Base-by-base conservation (phyloP, 1,140 invertebrate genomes). In the Cherax destructor region DNA sequence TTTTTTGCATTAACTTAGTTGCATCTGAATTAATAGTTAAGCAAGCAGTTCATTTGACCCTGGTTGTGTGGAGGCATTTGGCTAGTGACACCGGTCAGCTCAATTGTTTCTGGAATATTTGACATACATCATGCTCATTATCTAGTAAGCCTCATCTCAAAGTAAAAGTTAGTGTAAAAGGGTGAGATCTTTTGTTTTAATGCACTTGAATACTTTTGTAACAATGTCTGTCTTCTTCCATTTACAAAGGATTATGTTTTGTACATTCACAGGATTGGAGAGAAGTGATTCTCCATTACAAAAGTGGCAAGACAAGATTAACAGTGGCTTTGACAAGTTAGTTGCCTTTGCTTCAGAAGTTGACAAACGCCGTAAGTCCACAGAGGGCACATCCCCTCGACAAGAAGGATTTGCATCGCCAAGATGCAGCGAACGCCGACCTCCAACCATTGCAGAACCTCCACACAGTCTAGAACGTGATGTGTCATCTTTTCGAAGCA, bases 301-400 rank as follows among this genome's bases (percentile, higher is more conserved):
- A 79, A 94, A 97, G 94, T 98, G 97, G 97, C 97, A 98, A 94
- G 97, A 97, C 93, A 96, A 97, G 92, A 98, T 98, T 93, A 97
- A 96, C 94, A 97, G 97, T 93, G 97, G 97, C 59, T 98, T 98
- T 95, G 97, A 98, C 95, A 96, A 97, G 85, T 95, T 98, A 91
- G 97, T 98, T 88, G 97, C 97, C 49, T 97, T 98, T 94, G 97
- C 97, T 10, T 97, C 97, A 5, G 97, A 97, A 93, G 95, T 98
- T 93, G 97, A 98, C 94, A 97, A 97, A 94, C 95, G 97, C 92
- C 95, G 97, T 59, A 95, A 97, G 90, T 97, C 97, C 41, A 97
- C 96, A 0, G 97, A 97, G 94, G 91, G 96, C 96, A 92, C 93
- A 88, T 80, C 92, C 90, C 93, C 93, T 21, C 56, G 84, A n/a